phyloP scores from a whole-genome alignment of 2,113 vertebrate genomes.

The Nothoprocta perdicaria region DNA sequence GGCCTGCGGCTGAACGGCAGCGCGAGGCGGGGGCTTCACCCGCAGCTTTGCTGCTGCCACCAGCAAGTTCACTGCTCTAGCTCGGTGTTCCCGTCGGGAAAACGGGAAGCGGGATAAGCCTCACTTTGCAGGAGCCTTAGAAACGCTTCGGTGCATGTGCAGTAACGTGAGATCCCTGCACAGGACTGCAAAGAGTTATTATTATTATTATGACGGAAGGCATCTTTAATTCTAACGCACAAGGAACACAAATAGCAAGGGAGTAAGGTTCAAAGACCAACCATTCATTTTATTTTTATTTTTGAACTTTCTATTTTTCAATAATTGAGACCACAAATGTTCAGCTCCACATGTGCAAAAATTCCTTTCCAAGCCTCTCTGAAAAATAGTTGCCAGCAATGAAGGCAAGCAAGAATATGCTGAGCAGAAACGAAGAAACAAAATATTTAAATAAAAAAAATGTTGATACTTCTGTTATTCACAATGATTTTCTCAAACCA shows the following conservation, averaged over 20 bases:
- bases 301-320: constrained; percentile 64
- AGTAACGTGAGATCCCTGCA: constrained; percentile 27
- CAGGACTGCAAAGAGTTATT: constrained; percentile 4
- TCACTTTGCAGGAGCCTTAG: not conserved
- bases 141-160: constrained; percentile 16
- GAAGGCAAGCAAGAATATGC: constrained; percentile 35
- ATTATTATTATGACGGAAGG: constrained; percentile 30
- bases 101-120: not conserved
- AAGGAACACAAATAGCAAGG: constrained; percentile 44
- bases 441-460: constrained; percentile 58
- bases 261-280: constrained; percentile 7
- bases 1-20: not conserved
- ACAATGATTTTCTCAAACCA: constrained; percentile 66
- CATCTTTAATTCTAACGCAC: constrained; percentile 37
- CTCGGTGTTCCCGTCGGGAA: not conserved
- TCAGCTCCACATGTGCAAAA: constrained; percentile 53
- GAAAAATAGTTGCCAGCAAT: constrained; percentile 32
- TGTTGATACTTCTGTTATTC: constrained; percentile 72
- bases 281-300: constrained; percentile 36
- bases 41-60: not conserved
- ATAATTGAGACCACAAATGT: constrained; percentile 33
- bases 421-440: constrained; percentile 58
- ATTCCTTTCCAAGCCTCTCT: not conserved
- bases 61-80: not conserved
- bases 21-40: not conserved